Conservation (phyloP, 2,797 vertebrate species). For the Thamnophis elegans region DNA sequence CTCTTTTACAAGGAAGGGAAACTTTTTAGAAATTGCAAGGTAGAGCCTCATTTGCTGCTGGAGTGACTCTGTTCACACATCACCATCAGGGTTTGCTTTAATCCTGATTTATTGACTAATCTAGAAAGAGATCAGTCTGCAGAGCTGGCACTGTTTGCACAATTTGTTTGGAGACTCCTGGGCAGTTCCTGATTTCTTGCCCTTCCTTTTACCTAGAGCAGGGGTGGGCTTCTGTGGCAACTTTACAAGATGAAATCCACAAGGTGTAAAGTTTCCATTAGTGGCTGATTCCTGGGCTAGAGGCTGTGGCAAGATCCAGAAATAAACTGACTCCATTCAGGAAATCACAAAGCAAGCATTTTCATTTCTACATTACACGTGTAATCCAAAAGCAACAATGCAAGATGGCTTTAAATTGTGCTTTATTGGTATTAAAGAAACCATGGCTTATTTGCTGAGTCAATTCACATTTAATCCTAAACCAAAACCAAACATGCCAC, state of each 20-base stretch:
- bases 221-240: background rate
- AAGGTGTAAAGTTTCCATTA: background rate
- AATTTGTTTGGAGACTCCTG: background rate
- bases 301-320: background rate
- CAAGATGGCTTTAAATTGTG: background rate
- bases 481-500: background rate
- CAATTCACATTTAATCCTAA: background rate
- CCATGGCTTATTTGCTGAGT: background rate
- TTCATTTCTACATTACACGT: background rate
- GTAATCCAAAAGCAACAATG: background rate
- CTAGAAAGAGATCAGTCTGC: background rate
- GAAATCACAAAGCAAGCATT: background rate
- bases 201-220: background rate
- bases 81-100: background rate
- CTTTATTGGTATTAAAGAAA: background rate
- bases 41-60: background rate
- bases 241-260: background rate
- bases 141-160: background rate
- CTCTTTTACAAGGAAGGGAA: background rate
- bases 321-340: background rate
- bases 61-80: background rate
- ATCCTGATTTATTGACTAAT: background rate
- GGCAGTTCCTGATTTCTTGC: background rate
- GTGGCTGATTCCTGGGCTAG: background rate
- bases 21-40: background rate